A percentile compares a stretch with the other conserved stretches of the same genome.
Conservation (phyloP, 2,888 invertebrate genomes). For the Campopleginae sp. region DNA sequence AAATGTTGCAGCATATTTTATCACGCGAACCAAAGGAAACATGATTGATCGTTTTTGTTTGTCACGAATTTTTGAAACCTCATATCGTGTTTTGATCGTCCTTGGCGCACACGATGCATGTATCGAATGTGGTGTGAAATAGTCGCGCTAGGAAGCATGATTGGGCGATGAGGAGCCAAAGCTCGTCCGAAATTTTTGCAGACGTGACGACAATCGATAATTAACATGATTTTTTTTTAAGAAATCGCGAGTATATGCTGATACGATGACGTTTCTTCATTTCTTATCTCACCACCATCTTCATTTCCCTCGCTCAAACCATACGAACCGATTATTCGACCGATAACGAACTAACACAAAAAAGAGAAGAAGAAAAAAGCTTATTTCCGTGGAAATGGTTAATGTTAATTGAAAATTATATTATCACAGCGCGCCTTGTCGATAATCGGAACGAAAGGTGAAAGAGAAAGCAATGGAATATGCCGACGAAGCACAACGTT, state of each 20-base stretch:
- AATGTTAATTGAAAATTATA: slow-evolving; percentile 71
- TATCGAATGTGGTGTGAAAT: slow-evolving; percentile 36
- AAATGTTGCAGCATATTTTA: slow-evolving; percentile 9
- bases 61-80: not conserved
- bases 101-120: not conserved
- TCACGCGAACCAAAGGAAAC: slow-evolving; percentile 29
- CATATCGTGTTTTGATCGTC: not conserved
- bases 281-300: slow-evolving; percentile 16
- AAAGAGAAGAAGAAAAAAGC: not conserved
- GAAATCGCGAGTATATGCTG: slow-evolving; percentile 39
- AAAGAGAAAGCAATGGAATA: slow-evolving; percentile 11
- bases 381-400: slow-evolving; percentile 46
- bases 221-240: not conserved
- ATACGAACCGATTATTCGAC: slow-evolving; percentile 4
- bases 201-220: slow-evolving; percentile 55
- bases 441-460: slow-evolving; percentile 56
- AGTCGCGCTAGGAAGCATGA: slow-evolving; percentile 77
- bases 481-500: not conserved
- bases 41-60: not conserved
- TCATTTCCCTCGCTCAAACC: not conserved
- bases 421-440: slow-evolving; percentile 73
- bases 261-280: slow-evolving; percentile 41
- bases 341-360: not conserved
- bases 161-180: slow-evolving; percentile 76
- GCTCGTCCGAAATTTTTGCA: slow-evolving; percentile 55